phyloP scores from a whole-genome alignment of 2,888 invertebrate genomes.

The Abrostola triplasia region DNA sequence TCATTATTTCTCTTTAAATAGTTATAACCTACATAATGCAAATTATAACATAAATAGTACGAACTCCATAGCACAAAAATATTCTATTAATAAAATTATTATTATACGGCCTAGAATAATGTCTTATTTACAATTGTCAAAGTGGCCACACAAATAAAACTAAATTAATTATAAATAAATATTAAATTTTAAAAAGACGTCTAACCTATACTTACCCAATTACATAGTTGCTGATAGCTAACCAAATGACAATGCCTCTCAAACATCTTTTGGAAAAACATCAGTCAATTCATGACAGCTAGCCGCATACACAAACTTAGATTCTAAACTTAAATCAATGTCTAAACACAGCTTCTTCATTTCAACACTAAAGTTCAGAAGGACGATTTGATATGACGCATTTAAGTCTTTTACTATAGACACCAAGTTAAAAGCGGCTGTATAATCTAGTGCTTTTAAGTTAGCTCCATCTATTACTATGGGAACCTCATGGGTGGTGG shows the following conservation, averaged over 20 bases:
- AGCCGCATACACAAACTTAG: conserved; percentile 67
- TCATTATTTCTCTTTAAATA: too few relatives aligned
- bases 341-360: conserved; percentile 71
- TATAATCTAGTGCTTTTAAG: conserved; percentile 75
- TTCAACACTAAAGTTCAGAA: conserved; percentile 72
- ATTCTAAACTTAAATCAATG: conserved; percentile 64
- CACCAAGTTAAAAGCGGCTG: conserved; percentile 77
- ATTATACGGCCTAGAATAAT: too few relatives aligned
- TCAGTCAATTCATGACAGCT: conserved; percentile 63
- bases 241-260: neutral
- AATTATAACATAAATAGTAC: too few relatives aligned
- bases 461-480: conserved; percentile 75
- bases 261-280: conserved; percentile 60
- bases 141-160: too few relatives aligned
- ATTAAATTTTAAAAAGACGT: too few relatives aligned
- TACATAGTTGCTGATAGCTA: too few relatives aligned
- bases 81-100: too few relatives aligned
- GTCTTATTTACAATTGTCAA: too few relatives aligned
- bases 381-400: conserved; percentile 66
- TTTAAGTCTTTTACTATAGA: conserved; percentile 74
- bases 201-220: too few relatives aligned
- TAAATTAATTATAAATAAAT: too few relatives aligned
- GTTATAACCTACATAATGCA: too few relatives aligned
- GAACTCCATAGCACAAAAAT: too few relatives aligned
- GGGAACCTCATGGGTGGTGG: conserved; percentile 59